Base-by-base conservation (phyloP, 2,888 invertebrate genomes). In the Loripinus fragilis region DNA sequence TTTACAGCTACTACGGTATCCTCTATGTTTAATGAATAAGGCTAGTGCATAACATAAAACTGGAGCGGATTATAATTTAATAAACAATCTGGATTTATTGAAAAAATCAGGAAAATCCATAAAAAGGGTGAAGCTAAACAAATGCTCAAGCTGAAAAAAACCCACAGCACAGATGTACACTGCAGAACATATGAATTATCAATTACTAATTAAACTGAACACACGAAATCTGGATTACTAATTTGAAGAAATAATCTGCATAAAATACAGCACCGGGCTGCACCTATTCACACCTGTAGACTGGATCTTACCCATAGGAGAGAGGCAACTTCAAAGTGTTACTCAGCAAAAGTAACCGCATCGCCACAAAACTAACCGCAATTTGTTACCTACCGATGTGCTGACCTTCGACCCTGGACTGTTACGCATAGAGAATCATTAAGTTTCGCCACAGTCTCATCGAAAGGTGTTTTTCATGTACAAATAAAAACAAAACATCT, bases 261-360 rank as follows among this genome's bases (percentile, higher is more conserved):
- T 10, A 60, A 33, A 33, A 33, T 33, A 60, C 23, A 52, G 60
- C 60, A 60, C 60, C 20, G 5, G 33, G n/a, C 33, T 60, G 60
- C 60, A 60, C 60, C 60, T 33, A 60, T 5, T 60, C 2, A 33
- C 60, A 60, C 60, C 60, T 60, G 60, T 30, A 33, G 60, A 33
- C 30, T 60, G 12, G 60, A 5, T 20, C 7, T 7, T 52, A 20
- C 52, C 25, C 33, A 33, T 30, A 33, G 20, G 60, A 60, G 60
- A 2, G 1, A 7, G 15, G 60, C 3, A 10, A 60, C 60, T 20
- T 25, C 10, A 52, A 23, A 60, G 33, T 23, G 25, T 28, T 52
- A 52, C 52, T 52, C 5, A 52, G 28, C 25, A 33, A 33, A 33
- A 12, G 10, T 60, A 60, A 60, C 60, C 60, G 7, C 60, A 1